phyloP scores from a whole-genome alignment of 2,797 vertebrate species.

The Falco concolor region DNA sequence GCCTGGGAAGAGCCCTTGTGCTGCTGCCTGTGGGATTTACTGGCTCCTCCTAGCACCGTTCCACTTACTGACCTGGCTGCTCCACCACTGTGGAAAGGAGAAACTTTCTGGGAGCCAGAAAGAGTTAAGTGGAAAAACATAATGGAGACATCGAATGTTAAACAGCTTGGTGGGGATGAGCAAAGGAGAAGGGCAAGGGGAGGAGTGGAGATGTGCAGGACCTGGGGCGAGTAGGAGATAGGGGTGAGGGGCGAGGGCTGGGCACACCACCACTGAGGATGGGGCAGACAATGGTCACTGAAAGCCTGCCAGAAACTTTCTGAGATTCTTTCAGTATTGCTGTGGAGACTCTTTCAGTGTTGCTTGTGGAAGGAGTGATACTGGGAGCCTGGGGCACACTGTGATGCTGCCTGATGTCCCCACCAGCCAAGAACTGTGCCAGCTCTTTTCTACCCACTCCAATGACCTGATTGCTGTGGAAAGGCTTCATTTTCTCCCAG shows the following conservation, averaged over 20 bases:
- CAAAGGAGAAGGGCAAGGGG: neutral
- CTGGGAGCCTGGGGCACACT: neutral
- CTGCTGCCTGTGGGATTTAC: neutral
- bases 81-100: neutral
- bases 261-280: accelerated
- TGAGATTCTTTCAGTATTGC: neutral
- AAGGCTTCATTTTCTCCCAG: neutral
- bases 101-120: neutral
- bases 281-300: neutral
- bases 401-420: neutral
- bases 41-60: neutral
- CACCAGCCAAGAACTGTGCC: accelerated
- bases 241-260: neutral
- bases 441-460: neutral
- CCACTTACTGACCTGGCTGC: neutral
- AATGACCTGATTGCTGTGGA: neutral
- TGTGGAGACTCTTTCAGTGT: neutral
- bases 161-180: neutral
- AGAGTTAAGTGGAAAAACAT: neutral
- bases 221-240: neutral
- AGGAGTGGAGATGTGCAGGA: accelerated
- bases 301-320: neutral
- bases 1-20: neutral
- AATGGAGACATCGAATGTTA: neutral
- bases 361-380: neutral